Conservation (phyloP, 2,888 invertebrate species). For the Oscheius sp. region DNA sequence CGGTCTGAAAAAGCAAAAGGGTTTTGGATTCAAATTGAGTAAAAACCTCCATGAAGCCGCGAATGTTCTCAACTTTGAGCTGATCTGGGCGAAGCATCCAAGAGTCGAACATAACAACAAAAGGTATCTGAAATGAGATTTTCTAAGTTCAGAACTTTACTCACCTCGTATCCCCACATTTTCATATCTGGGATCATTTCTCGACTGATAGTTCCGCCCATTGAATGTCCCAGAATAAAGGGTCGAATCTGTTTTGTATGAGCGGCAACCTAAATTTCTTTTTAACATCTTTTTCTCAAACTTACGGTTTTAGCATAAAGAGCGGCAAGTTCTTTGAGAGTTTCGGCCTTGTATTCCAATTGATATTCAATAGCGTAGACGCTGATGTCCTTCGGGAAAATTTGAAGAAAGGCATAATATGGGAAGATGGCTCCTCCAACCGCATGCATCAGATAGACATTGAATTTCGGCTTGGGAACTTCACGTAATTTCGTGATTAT, state of each 20-base stretch:
- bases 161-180: slow-evolving; percentile 41
- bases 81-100: slow-evolving; percentile 55
- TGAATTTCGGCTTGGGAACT: slow-evolving; percentile 41
- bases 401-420: slow-evolving; percentile 59
- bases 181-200: slow-evolving; percentile 52
- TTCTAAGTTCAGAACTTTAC: neutral
- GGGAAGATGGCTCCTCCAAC: slow-evolving; percentile 68
- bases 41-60: slow-evolving; percentile 43
- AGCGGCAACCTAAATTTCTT: slow-evolving; percentile 43
- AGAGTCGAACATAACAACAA: slow-evolving; percentile 59
- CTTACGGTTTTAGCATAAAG: slow-evolving; percentile 58
- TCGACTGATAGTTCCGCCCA: slow-evolving; percentile 63
- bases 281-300: neutral
- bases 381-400: slow-evolving; percentile 56
- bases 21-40: neutral
- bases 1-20: slow-evolving; percentile 39
- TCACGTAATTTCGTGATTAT: slow-evolving; percentile 29
- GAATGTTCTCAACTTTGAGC: slow-evolving; percentile 46
- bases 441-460: slow-evolving; percentile 63
- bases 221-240: slow-evolving; percentile 62
- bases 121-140: slow-evolving; percentile 43
- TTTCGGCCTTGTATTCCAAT: slow-evolving; percentile 46
- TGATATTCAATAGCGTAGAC: slow-evolving; percentile 63
- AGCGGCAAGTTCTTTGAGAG: slow-evolving; percentile 53
- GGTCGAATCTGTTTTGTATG: slow-evolving; percentile 44